These are phyloP conservation scores for Papilio gigon DNA, from an alignment of 2,888 invertebrate species.

Conservation along the genomic window DNA sequence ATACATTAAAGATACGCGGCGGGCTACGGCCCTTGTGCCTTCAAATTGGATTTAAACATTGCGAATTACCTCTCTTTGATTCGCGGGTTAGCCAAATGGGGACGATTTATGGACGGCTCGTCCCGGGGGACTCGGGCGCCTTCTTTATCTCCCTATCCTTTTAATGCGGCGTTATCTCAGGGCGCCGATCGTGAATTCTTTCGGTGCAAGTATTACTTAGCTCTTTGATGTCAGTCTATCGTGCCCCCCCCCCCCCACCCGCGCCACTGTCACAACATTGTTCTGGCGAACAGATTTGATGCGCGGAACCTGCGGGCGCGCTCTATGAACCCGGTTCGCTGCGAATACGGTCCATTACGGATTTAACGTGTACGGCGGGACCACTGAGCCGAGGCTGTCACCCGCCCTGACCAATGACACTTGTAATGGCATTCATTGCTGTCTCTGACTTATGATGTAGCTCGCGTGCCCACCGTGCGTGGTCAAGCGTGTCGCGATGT, in stretches of 20 bases:
- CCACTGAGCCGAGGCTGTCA: too few relatives aligned
- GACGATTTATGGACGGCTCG: constrained; percentile 73
- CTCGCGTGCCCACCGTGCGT: too few relatives aligned
- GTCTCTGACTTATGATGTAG: too few relatives aligned
- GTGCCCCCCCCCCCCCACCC: constrained; percentile 1
- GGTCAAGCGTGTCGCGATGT: too few relatives aligned
- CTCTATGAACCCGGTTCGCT: too few relatives aligned
- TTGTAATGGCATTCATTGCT: too few relatives aligned
- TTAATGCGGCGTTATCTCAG: constrained; percentile 75
- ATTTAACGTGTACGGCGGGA: too few relatives aligned
- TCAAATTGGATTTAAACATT: constrained; percentile 79
- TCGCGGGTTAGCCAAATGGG: constrained; percentile 78
- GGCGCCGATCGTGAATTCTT: constrained; percentile 61
- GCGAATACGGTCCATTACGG: too few relatives aligned
- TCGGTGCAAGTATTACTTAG: constrained; percentile 49
- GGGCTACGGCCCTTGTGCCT: constrained; percentile 49
- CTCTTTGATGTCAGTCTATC: constrained; percentile 49
- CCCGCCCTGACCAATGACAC: too few relatives aligned
- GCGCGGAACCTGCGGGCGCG: background rate
- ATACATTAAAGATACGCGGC: too few relatives aligned
- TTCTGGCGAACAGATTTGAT: constrained; percentile 29
- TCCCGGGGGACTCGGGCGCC: constrained; percentile 48
- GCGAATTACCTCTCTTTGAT: constrained; percentile 79
- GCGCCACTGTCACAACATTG: constrained; percentile 32
- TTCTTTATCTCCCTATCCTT: constrained; percentile 66